These are phyloP conservation scores for Centruroides vittatus DNA, from an alignment of 1,140 invertebrate species.

Conservation along the genomic window DNA sequence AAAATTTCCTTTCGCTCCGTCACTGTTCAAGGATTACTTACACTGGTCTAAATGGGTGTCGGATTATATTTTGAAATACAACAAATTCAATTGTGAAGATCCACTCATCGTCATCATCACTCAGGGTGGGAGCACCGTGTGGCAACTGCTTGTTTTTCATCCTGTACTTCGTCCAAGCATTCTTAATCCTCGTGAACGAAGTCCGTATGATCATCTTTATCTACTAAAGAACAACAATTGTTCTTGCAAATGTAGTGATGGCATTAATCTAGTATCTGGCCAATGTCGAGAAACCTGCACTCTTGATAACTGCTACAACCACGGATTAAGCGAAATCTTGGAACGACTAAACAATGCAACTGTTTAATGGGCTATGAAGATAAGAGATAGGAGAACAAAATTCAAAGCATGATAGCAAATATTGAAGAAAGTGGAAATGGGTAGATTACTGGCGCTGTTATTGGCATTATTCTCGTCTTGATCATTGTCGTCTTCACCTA, in stretches of 20 bases:
- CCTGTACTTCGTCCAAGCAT: slow-evolving; percentile 1
- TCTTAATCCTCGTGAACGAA: slow-evolving; percentile 1
- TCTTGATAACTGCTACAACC: slow-evolving; percentile 20
- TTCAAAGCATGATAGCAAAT: too few species aligned
- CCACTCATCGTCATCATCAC: background rate
- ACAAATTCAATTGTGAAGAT: slow-evolving; percentile 27
- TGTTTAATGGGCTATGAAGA: slow-evolving; percentile 38
- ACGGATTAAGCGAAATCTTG: slow-evolving; percentile 3
- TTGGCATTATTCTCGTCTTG: too few species aligned
- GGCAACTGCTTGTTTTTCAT: slow-evolving; percentile 6
- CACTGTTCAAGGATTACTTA: slow-evolving; percentile 35
- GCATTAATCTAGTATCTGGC: background rate
- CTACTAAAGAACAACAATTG: background rate
- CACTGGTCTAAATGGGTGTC: slow-evolving; percentile 30
- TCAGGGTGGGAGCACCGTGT: background rate
- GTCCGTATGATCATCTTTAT: slow-evolving; percentile 8
- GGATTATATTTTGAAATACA: slow-evolving; percentile 15
- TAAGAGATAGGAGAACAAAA: background rate
- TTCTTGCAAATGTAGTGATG: slow-evolving; percentile 3
- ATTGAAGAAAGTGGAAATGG: too few species aligned
- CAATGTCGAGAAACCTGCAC: background rate
- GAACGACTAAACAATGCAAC: background rate
- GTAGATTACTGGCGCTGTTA: too few species aligned
- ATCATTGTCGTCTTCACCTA: too few species aligned
- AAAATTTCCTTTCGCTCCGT: slow-evolving; percentile 18